These are phyloP conservation scores for Ginglymostoma cirratum DNA, from an alignment of 2,113 vertebrate species.

Conservation along the genomic window DNA sequence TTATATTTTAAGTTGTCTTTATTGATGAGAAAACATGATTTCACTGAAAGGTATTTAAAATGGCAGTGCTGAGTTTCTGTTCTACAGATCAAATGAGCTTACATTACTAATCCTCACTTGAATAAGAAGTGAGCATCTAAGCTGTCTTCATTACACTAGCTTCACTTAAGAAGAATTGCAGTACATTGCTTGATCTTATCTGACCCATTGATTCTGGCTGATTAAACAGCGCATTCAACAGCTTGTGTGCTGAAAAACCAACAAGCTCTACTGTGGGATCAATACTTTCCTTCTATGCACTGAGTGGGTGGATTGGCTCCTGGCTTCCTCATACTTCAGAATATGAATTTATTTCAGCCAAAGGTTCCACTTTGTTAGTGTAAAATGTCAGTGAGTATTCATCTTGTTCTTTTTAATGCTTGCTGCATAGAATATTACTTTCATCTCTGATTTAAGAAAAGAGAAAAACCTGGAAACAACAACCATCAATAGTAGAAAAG, in stretches of 20 bases:
- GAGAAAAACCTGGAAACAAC: background rate
- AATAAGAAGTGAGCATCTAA: background rate
- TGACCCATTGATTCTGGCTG: slow-evolving; percentile 12
- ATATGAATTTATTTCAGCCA: background rate
- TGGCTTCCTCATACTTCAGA: background rate
- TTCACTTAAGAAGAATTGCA: background rate
- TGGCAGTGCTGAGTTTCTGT: background rate
- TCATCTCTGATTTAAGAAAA: background rate
- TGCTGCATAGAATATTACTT: background rate
- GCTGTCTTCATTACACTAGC: slow-evolving; percentile 1
- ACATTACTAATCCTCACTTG: background rate
- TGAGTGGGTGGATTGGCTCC: background rate
- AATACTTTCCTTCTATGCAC: background rate
- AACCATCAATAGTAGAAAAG: background rate
- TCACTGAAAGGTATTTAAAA: background rate
- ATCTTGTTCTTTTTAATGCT: background rate
- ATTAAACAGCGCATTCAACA: background rate
- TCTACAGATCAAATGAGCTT: background rate
- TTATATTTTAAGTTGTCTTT: background rate
- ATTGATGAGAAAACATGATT: background rate
- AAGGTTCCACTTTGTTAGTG: too few relatives aligned
- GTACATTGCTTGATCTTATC: background rate
- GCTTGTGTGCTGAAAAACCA: background rate
- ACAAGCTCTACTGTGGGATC: background rate
- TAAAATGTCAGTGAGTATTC: background rate